Base-by-base conservation (phyloP, 2,888 invertebrate genomes). In the Troides helena region DNA sequence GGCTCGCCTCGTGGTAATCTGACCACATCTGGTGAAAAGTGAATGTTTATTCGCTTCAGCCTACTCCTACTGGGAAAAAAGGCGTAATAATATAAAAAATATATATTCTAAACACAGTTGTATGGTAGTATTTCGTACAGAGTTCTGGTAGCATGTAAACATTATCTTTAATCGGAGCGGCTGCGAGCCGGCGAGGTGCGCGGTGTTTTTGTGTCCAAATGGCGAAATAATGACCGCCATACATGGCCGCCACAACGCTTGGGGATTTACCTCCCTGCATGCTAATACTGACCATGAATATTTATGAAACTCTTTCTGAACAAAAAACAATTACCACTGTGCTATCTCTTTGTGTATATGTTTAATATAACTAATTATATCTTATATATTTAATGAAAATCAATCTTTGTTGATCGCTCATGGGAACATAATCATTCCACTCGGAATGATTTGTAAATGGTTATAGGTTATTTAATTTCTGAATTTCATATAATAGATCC, bases 201-300 rank as follows among this genome's bases (percentile, higher is more conserved):
- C 80, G 77, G 76, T 76, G 88, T 89, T 91, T 91, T 90, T 89
- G 89, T 82, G 78, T 76, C 84, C 88, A 92, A 91, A 92, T 91
- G 84, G 83, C 84, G 83, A 90, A 85, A 91, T 91, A 90, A 92
- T 92, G 89, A 90, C 85, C 85, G 86, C 80, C 85, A 85, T 81
- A 80, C 83, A 83, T 77, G 83, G 81, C 80, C 78, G 81, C 80
- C 78, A 76, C 76, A 75, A 72, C 68, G 80, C 80, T 76, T 80
- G 79, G 80, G 80, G 84, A 80, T 78, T 80, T 79, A 75, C 80
- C 78, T 78, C 78, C 85, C 85, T 82, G 86, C 87, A 89, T 87
- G 86, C 88, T 88, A 90, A 90, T 90, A 87, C 81, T 74, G 74
- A 78, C 78, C 85, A 90, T 92, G 90, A 91, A 92, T 92, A 92